A percentile compares a stretch with the other conserved stretches of the same genome.
Evolutionary conservation across 2,113 vertebrate genomes (phyloP).

Genomic region (Mellivora capensis): DNA sequence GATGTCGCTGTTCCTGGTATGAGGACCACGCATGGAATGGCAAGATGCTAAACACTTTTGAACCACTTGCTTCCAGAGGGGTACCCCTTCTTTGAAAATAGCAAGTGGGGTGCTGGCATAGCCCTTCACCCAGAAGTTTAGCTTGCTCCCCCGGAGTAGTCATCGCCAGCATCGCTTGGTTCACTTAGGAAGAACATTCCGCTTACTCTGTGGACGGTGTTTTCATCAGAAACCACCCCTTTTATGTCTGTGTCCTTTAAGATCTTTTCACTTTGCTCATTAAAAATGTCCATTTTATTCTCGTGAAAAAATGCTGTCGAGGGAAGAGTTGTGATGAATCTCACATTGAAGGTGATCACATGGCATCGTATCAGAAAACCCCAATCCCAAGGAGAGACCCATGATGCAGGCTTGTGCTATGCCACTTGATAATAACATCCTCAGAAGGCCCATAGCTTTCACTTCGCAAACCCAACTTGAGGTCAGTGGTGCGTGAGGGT

Average conservation of each 20-base stretch:
- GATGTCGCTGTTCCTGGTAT: background rate
- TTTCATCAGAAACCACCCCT: background rate
- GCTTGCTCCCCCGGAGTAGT: background rate
- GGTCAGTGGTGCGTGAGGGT: background rate
- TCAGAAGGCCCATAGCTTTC: background rate
- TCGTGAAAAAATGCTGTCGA: background rate
- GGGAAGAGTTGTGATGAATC: background rate
- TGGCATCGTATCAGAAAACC: background rate
- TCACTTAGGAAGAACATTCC: background rate
- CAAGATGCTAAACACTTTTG: background rate
- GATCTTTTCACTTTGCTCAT: background rate
- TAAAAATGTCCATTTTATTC: constrained; percentile 25
- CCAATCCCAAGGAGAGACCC: background rate
- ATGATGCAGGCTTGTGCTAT: background rate
- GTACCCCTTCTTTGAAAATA: background rate
- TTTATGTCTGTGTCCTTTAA: constrained; percentile 28
- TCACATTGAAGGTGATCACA: background rate
- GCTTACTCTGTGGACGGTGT: background rate
- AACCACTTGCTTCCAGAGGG: background rate
- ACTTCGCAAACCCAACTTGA: constrained; percentile 21
- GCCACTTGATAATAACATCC: background rate
- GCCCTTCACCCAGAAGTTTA: background rate
- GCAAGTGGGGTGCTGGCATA: background rate
- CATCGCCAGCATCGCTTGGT: background rate
- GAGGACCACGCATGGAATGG: background rate